Evolutionary conservation across 1,140 invertebrate species (phyloP).

Genomic region (Centruroides vittatus): DNA sequence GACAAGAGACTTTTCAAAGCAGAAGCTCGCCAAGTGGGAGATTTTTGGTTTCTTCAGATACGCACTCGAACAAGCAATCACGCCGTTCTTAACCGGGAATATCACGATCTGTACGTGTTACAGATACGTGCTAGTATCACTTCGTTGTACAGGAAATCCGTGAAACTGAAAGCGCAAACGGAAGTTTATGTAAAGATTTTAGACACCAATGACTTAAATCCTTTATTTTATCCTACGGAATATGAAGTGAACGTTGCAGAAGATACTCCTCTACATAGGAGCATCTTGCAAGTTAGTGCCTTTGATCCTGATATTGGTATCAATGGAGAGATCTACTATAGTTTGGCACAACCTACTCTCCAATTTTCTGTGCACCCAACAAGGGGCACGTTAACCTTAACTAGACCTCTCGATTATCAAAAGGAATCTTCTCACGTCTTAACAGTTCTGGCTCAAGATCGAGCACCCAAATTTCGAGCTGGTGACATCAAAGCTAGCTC

Average conservation of each 20-base stretch:
- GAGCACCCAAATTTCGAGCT: slow-evolving; percentile 49
- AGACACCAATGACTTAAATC: slow-evolving; percentile 83
- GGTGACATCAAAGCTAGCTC: slow-evolving; percentile 41
- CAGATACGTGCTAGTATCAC: slow-evolving; percentile 53
- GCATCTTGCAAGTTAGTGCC: slow-evolving; percentile 38
- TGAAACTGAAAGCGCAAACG: slow-evolving; percentile 28
- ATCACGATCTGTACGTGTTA: slow-evolving; percentile 64
- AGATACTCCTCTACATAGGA: slow-evolving; percentile 62
- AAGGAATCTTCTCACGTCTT: slow-evolving; percentile 34
- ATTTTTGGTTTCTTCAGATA: slow-evolving; percentile 83
- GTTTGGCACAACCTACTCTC: slow-evolving; percentile 62
- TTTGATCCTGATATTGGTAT: slow-evolving; percentile 87
- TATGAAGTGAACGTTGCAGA: slow-evolving; percentile 80
- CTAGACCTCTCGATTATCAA: slow-evolving; percentile 51
- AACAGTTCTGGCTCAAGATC: slow-evolving; percentile 63
- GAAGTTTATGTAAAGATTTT: slow-evolving; percentile 61
- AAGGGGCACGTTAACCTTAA: slow-evolving; percentile 70
- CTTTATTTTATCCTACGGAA: slow-evolving; percentile 71
- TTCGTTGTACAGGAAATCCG: slow-evolving; percentile 1
- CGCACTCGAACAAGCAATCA: slow-evolving; percentile 68
- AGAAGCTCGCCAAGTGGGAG: slow-evolving; percentile 61
- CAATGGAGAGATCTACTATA: slow-evolving; percentile 94
- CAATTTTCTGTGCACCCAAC: slow-evolving; percentile 85
- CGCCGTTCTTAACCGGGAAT: slow-evolving; percentile 77
- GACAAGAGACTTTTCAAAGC: slow-evolving; percentile 83